These are phyloP conservation scores for Leiothrix lutea DNA, from an alignment of 2,113 vertebrate species.

Conservation along the genomic window DNA sequence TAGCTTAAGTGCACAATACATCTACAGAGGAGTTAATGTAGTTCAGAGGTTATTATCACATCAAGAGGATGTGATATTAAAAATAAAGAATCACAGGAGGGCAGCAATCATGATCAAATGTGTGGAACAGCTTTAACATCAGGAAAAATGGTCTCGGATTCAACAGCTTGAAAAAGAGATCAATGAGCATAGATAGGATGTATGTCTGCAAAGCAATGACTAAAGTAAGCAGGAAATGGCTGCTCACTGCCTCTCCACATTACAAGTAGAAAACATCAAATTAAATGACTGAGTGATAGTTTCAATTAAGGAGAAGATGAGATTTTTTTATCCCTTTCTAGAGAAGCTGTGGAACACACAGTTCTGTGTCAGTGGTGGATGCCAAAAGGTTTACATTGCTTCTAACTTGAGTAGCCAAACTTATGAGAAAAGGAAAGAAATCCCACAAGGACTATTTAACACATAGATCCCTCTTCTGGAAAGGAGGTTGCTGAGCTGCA, in stretches of 20 bases:
- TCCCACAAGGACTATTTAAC: background rate
- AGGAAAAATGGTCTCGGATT: background rate
- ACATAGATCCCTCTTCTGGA: constrained; percentile 20
- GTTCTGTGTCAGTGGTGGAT: background rate
- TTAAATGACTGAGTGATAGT: background rate
- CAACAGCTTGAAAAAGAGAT: background rate
- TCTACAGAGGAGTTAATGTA: background rate
- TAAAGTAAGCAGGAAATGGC: background rate
- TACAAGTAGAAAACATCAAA: background rate
- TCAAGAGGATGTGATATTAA: background rate
- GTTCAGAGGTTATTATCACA: background rate
- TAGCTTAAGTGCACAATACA: background rate
- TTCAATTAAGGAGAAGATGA: background rate
- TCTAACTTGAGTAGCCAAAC: constrained; percentile 3
- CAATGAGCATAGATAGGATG: background rate
- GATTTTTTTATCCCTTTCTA: background rate
- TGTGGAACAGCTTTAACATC: background rate
- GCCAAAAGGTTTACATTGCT: background rate
- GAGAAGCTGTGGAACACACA: background rate
- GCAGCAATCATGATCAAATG: background rate
- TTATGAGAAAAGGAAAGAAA: background rate
- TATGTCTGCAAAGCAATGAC: background rate
- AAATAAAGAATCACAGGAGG: background rate
- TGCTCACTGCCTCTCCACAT: background rate
- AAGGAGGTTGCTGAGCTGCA: constrained; percentile 41